These are phyloP conservation scores for Dendrocincla tyrannina DNA, from an alignment of 2,797 vertebrate genomes.

Conservation along the genomic window DNA sequence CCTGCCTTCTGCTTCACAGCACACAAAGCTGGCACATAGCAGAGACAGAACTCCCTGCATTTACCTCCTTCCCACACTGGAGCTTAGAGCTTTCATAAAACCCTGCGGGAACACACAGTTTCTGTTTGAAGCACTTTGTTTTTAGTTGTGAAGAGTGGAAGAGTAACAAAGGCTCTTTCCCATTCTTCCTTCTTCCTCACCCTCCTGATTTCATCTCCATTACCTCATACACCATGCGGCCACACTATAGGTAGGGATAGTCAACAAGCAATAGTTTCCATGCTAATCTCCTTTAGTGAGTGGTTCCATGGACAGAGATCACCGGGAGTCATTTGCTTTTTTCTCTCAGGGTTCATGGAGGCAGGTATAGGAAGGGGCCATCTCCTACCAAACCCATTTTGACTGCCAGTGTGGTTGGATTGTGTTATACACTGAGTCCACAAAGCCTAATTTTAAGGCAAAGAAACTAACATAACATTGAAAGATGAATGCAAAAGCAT, in stretches of 20 bases:
- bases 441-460: not conserved
- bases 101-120: not conserved
- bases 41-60: not conserved
- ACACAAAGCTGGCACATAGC: not conserved
- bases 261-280: not conserved
- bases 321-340: accelerated
- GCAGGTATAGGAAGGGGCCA: not conserved
- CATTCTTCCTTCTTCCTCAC: not conserved
- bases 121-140: not conserved
- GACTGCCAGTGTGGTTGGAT: accelerated
- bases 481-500: not conserved
- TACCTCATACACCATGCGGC: accelerated
- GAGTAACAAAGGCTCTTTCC: not conserved
- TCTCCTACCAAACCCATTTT: accelerated
- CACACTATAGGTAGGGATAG: accelerated
- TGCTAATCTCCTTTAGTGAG: accelerated
- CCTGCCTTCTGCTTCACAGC: not conserved
- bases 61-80: not conserved
- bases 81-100: not conserved
- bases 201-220: not conserved
- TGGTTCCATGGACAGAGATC: not conserved
- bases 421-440: not conserved
- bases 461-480: not conserved
- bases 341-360: not conserved
- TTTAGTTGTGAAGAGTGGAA: not conserved